phyloP scores from a whole-genome alignment of 2,888 invertebrate genomes.

The Leptura quadrifasciata region DNA sequence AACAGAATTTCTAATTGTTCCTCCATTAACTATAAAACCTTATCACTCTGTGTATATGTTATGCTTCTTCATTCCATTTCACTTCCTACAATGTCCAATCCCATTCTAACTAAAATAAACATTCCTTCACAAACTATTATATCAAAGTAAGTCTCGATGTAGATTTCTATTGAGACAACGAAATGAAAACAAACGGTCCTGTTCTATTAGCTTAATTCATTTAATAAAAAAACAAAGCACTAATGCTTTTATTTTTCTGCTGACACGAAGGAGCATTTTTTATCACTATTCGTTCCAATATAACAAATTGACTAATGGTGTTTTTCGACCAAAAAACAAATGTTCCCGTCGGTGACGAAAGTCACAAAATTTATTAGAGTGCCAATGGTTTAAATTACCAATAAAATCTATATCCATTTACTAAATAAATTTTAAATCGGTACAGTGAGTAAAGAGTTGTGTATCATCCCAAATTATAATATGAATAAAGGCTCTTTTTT shows the following conservation, averaged over 20 bases:
- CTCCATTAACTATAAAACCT: too few relatives aligned
- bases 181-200: neutral
- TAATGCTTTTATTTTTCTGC: constrained; percentile 8
- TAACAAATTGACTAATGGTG: constrained; percentile 33
- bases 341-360: constrained; percentile 21
- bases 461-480: too few relatives aligned
- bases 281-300: constrained; percentile 23
- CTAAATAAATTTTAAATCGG: too few relatives aligned
- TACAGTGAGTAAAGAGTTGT: too few relatives aligned
- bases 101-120: constrained; percentile 15
- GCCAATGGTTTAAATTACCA: neutral
- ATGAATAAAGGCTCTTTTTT: too few relatives aligned
- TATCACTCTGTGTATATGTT: too few relatives aligned
- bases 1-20: neutral
- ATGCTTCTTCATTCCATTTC: neutral
- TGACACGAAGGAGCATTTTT: constrained; percentile 9
- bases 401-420: too few relatives aligned
- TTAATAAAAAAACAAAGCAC: constrained; percentile 6
- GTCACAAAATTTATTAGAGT: constrained; percentile 1
- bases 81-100: neutral
- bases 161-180: neutral
- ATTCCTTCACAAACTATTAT: neutral
- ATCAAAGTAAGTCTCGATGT: neutral
- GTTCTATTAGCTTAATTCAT: constrained; percentile 27
- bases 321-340: constrained; percentile 16